Evolutionary conservation across 30 jellyfish, hydroid and myxozoan species (phyloP).

Genomic region (Rhopilema esculentum): DNA sequence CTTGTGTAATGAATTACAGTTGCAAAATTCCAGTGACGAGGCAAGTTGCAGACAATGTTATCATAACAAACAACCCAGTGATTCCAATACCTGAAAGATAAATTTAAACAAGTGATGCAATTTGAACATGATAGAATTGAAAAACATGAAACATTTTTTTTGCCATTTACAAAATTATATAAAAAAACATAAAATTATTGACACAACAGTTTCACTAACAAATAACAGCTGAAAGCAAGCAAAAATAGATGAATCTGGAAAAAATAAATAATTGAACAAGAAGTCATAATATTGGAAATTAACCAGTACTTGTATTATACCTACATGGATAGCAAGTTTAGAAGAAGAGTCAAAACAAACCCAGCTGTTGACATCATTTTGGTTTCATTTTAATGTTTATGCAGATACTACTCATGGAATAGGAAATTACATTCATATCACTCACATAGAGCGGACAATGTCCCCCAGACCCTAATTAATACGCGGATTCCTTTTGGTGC

Average conservation of each 20-base stretch:
- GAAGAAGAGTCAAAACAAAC: neutral
- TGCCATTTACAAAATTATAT: too few relatives aligned
- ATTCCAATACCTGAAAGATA: constrained; percentile 71
- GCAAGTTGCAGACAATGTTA: constrained; percentile 84
- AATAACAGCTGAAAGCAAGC: too few relatives aligned
- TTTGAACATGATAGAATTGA: too few relatives aligned
- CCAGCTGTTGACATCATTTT: neutral
- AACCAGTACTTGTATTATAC: too few relatives aligned
- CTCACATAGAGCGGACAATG: constrained; percentile 92
- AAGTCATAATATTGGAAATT: too few relatives aligned
- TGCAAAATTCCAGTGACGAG: constrained; percentile 77
- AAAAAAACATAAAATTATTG: too few relatives aligned
- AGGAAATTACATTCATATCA: neutral
- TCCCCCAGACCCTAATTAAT: constrained; percentile 91
- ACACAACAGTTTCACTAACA: too few relatives aligned
- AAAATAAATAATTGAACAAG: too few relatives aligned
- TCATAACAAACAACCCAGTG: constrained; percentile 90
- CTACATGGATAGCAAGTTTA: neutral
- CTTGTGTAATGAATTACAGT: constrained; percentile 76
- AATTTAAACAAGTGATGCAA: neutral
- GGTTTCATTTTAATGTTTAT: too few relatives aligned
- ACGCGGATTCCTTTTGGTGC: constrained; percentile 90
- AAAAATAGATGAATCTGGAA: too few relatives aligned
- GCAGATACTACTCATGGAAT: neutral
- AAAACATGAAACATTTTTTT: too few relatives aligned